Base-by-base conservation (phyloP, 2,888 invertebrate genomes). In the Mythimna impura region DNA sequence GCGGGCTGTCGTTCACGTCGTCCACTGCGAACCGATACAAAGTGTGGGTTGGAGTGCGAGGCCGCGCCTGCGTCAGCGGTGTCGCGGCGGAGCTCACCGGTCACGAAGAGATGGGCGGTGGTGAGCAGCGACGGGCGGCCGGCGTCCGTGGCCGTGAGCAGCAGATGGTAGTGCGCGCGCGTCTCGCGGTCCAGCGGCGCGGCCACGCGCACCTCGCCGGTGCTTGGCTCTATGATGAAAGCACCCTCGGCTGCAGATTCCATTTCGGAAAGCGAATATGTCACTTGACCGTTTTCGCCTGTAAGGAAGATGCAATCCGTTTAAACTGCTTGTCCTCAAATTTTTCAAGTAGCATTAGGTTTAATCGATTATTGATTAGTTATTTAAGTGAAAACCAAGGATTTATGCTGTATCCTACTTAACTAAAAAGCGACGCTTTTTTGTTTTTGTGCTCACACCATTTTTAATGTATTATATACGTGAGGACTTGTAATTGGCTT, bases 1-100 rank as follows among this genome's bases (percentile, higher is more conserved):
- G 99, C 65, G 98, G 97, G 91, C 98, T 98, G 95, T 99, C 99
- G 94, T 99, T 99, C 95, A 98, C 97, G 95, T 99, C 99, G 81
- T 97, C 96, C 77, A 99, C 98, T 97, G 92, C 10, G 91, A 89
- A 40, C 22, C 12, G 50, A 43, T 7, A 55, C 30, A 4, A 25
- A 7, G n/a, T 66, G 12, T n/a, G 5, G 36, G 0, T 47, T 4
- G 2, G n/a, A 2, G 25, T 25, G 2, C 20, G 30, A 20, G 25
- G 1, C 25, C 6, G 14, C 22, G 12, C 7, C 12, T 30, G 17
- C 8, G 25, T 43, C 2, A 3, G 30, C 30, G 3, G 3, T 14
- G 17, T 10, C n/a, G 47, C 14, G 25, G 3, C 40, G 5, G 5
- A 5, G 8, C 92, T 90, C 92, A 97, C 98, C 98, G 87, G 97